A percentile compares a stretch with the other conserved stretches of the same genome.
Evolutionary conservation across 2,113 vertebrate species (phyloP).

Genomic region (Burhinus bistriatus): DNA sequence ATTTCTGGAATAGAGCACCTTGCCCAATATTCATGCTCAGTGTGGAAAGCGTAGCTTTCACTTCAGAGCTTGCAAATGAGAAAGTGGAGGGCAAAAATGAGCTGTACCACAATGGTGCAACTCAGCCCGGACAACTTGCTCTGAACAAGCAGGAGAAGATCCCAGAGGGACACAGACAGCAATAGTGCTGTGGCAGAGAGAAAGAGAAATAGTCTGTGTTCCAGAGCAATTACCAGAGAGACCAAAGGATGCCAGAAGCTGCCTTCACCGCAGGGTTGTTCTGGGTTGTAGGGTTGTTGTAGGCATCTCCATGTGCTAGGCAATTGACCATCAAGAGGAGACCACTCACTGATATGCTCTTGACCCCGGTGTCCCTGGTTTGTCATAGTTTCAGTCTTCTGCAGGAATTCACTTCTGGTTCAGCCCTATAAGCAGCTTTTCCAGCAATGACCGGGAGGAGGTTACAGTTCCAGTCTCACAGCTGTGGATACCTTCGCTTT

Average conservation of each 20-base stretch:
- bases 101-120: accelerated
- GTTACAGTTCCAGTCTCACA: not conserved
- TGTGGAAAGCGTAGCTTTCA: not conserved
- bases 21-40: not conserved
- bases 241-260: not conserved
- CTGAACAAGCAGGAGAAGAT: not conserved
- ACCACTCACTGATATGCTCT: not conserved
- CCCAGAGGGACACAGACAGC: not conserved
- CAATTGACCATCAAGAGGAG: not conserved
- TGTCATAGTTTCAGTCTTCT: not conserved
- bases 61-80: not conserved
- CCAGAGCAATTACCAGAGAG: not conserved
- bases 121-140: not conserved
- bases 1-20: slow-evolving; percentile 23
- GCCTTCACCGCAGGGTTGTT: not conserved
- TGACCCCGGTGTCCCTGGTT: accelerated
- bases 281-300: not conserved
- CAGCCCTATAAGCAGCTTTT: not conserved
- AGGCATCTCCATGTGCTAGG: not conserved
- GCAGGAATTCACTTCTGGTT: not conserved
- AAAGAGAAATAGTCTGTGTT: not conserved
- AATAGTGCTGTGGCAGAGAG: not conserved
- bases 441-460: not conserved
- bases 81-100: not conserved
- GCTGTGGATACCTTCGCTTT: not conserved